phyloP scores from a whole-genome alignment of 2,113 vertebrate genomes.

The Elachura formosa region DNA sequence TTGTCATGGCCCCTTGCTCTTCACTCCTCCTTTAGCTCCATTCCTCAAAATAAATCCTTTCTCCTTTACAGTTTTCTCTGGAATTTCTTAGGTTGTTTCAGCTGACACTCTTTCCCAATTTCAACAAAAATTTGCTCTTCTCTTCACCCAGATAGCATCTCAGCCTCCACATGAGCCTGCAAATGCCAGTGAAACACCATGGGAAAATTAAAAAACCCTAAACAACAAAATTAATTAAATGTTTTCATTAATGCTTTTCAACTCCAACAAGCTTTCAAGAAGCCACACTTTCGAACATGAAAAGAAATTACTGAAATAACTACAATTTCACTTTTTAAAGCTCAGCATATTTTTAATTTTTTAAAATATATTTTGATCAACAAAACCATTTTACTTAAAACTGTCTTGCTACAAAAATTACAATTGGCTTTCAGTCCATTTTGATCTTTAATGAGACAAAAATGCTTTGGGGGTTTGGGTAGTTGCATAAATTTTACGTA shows the following conservation, averaged over 20 bases:
- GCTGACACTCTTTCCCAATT: background rate
- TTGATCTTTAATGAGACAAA: background rate
- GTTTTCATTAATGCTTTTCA: background rate
- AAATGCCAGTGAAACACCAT: background rate
- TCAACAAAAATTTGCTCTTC: background rate
- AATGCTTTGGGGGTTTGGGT: background rate
- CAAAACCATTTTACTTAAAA: background rate
- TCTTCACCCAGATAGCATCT: background rate
- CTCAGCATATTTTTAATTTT: background rate
- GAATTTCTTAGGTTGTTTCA: background rate
- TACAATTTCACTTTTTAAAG: background rate
- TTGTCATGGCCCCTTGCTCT: background rate
- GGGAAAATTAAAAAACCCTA: background rate
- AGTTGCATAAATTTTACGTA: background rate
- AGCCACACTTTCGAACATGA: background rate
- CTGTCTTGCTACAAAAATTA: fast-evolving
- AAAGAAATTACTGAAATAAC: background rate
- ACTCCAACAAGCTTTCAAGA: background rate
- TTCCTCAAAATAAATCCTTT: background rate
- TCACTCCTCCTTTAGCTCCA: background rate
- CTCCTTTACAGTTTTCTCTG: background rate
- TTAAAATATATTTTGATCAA: background rate
- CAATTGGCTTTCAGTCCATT: background rate
- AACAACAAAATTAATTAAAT: background rate
- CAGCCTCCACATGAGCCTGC: background rate